These are phyloP conservation scores for Verasper variegatus DNA, from an alignment of 2,113 vertebrate species.

Conservation along the genomic window DNA sequence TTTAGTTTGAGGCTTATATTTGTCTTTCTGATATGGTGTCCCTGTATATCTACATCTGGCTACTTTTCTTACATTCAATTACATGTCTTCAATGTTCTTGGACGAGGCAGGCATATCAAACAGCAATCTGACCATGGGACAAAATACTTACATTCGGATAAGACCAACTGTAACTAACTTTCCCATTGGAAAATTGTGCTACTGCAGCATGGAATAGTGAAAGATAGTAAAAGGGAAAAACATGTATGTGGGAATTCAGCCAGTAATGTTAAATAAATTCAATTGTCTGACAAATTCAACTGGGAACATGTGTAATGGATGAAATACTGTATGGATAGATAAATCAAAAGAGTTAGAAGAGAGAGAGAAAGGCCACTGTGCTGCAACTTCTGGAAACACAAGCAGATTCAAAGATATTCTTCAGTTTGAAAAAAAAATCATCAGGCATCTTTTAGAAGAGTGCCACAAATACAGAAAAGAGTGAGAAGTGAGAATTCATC, in stretches of 20 bases:
- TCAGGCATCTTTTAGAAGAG: background rate
- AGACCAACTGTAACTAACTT: background rate
- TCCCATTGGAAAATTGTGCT: conserved; percentile 12
- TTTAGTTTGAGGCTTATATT: background rate
- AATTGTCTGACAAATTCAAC: conserved; percentile 24
- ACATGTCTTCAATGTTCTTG: conserved; percentile 4
- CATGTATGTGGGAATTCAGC: background rate
- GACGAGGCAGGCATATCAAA: conserved; percentile 16
- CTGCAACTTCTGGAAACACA: background rate
- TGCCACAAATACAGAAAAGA: background rate
- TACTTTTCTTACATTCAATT: conserved; percentile 7
- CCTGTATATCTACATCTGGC: background rate
- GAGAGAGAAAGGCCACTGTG: background rate
- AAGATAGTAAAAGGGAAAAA: background rate
- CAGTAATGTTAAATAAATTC: conserved; percentile 13
- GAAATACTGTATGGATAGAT: background rate
- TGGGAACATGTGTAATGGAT: conserved; percentile 3
- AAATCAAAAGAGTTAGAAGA: background rate
- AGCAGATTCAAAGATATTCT: background rate
- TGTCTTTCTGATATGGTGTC: background rate
- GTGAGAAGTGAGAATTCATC: background rate
- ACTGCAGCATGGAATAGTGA: conserved; percentile 12
- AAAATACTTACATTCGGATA: background rate
- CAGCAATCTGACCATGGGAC: conserved; percentile 7
- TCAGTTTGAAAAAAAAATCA: background rate